Conservation (phyloP, 2,888 invertebrate species). For the Apotomis betuletana region DNA sequence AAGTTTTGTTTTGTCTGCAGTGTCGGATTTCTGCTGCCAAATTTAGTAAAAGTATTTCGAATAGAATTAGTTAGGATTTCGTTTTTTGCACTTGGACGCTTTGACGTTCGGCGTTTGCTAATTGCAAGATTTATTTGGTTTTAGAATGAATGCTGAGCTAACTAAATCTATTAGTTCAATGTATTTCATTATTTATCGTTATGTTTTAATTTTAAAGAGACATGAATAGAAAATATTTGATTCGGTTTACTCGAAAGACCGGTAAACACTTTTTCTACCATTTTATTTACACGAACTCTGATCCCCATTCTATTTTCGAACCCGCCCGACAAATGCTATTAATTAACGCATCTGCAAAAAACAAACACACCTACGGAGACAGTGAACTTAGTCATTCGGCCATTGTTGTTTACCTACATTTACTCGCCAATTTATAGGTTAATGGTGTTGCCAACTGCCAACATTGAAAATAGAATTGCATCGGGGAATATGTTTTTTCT, state of each 20-base stretch:
- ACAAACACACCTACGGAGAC: slow-evolving; percentile 37
- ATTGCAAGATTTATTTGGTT: slow-evolving; percentile 6
- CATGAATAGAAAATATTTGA: too few relatives aligned
- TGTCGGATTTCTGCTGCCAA: slow-evolving; percentile 34
- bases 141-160: not conserved
- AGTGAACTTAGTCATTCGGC: slow-evolving; percentile 40
- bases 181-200: not conserved
- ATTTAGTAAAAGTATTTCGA: slow-evolving; percentile 37
- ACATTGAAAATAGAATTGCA: slow-evolving; percentile 39
- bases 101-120: slow-evolving; percentile 24
- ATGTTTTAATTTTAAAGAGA: not conserved
- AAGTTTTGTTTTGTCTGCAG: slow-evolving; percentile 40
- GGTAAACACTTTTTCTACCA: not conserved
- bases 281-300: not conserved
- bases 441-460: slow-evolving; percentile 41
- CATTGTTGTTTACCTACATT: slow-evolving; percentile 40
- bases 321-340: slow-evolving; percentile 8
- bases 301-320: slow-evolving; percentile 5
- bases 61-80: slow-evolving; percentile 36
- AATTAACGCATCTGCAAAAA: slow-evolving; percentile 27
- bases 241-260: not conserved
- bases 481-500: slow-evolving; percentile 23
- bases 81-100: slow-evolving; percentile 24
- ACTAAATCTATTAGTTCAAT: not conserved
- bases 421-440: slow-evolving; percentile 40